A percentile compares a stretch with the other conserved stretches of the same genome.
Conservation (phyloP, 1,140 invertebrate species). For the Euura saliciscinereae region DNA sequence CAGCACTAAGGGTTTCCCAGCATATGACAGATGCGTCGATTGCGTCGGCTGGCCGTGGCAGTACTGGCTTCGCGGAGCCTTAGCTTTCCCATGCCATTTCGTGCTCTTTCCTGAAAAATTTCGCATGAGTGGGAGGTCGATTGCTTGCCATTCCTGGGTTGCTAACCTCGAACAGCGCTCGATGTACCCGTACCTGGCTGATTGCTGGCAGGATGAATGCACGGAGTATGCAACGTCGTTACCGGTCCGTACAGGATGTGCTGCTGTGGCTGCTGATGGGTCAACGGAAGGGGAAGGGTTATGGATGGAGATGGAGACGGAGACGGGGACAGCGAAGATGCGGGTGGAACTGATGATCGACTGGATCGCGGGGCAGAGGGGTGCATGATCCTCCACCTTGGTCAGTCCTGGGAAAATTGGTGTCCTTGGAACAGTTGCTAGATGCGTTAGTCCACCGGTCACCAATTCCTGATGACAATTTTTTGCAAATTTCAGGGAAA, state of each 20-base stretch:
- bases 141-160: conserved; percentile 7
- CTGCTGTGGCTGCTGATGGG: conserved; percentile 40
- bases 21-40: conserved; percentile 34
- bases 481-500: too few relatives aligned
- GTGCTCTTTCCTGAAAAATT: conserved; percentile 29
- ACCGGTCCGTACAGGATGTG: conserved; percentile 46
- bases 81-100: conserved; percentile 44
- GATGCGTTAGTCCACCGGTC: background rate
- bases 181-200: conserved; percentile 22
- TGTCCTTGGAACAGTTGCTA: background rate
- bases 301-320: conserved; percentile 24
- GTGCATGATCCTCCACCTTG: conserved; percentile 44
- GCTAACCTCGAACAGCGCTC: conserved; percentile 38
- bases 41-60: conserved; percentile 26
- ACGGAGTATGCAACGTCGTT: conserved; percentile 40
- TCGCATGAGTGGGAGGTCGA: conserved; percentile 7
- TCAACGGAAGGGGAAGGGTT: conserved; percentile 24
- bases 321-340: conserved; percentile 15
- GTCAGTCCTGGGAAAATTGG: background rate
- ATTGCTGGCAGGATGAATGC: conserved; percentile 34
- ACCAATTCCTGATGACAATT: background rate
- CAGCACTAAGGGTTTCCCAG: conserved; percentile 39
- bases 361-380: conserved; percentile 39
- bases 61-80: conserved; percentile 31
- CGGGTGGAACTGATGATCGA: conserved; percentile 39